Base-by-base conservation (phyloP, 2,888 invertebrate genomes). In the Rugalucina vietnamica region DNA sequence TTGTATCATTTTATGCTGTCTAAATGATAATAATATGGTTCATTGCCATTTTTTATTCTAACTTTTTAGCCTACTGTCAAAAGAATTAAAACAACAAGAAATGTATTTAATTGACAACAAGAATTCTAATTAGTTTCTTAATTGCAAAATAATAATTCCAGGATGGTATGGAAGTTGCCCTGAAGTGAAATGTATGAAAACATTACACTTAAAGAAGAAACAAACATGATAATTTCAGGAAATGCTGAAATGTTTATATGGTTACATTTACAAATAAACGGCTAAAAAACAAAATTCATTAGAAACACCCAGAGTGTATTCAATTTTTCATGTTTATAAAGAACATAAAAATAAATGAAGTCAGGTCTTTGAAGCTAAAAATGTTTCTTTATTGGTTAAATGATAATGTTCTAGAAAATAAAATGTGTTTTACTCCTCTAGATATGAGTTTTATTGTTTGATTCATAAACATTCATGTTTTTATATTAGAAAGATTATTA, bases 391-490 rank as follows among this genome's bases (percentile, higher is more conserved):
- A n/a, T 60, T 24, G 29, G 24, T 29, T 29, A n/a, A 27, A 4
- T 27, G 24, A 27, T 60, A 27, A 60, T 29, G 29, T 4, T 60
- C 29, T 60, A n/a, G 12, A 29, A n/a, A 60, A 27, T n/a, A 54
- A 54, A n/a, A 60, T n/a, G 24, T 60, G 24, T 3, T 60, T 27
- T 27, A 60, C 60, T 43, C 10, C 60, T n/a, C 27, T 4, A 60
- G 60, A 60, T n/a, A 60, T 60, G 60, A 60, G 34, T 65, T 65
- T 65, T 65, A 65, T 65, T 65, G 65, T 65, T 65, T 65, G 12
- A 65, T 65, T 65, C 21, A 21, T 32, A 2, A 18, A n/a, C 24
- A 65, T 65, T 65, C 14, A 65, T 34, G 21, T 34, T 65, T 65
- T 65, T 65, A 65, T 65, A 12, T 34, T 1, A 10, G n/a, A n/a